phyloP scores from a whole-genome alignment of 2,888 invertebrate species.

The Hetaerina titia region DNA sequence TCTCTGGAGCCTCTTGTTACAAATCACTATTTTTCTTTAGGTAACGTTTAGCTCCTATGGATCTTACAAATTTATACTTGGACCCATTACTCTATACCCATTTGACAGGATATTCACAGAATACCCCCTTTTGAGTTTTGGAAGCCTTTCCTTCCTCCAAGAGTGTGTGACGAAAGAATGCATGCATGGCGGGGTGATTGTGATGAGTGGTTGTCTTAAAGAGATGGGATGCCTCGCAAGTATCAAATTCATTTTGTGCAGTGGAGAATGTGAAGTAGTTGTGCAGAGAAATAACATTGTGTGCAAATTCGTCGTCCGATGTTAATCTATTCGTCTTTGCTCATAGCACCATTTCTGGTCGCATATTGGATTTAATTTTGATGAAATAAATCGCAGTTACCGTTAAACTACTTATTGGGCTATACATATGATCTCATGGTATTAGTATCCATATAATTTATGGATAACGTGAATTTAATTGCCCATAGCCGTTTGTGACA shows the following conservation, averaged over 20 bases:
- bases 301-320: too few species aligned
- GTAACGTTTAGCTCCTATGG: neutral
- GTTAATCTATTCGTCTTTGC: too few species aligned
- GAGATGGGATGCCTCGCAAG: neutral
- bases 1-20: constrained; percentile 72
- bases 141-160: constrained; percentile 66
- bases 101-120: constrained; percentile 42
- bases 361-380: too few species aligned
- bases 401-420: too few species aligned
- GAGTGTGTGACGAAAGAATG: constrained; percentile 42
- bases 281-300: too few species aligned
- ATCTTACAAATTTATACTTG: neutral
- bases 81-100: too few species aligned
- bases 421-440: too few species aligned
- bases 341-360: too few species aligned
- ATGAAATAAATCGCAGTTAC: too few species aligned
- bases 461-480: too few species aligned
- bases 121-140: constrained; percentile 63
- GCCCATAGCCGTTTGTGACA: too few species aligned
- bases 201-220: constrained; percentile 48
- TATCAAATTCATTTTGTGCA: neutral
- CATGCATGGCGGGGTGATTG: constrained; percentile 47
- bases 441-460: too few species aligned
- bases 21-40: constrained; percentile 66
- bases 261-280: neutral